Conservation (phyloP, 2,888 invertebrate genomes). For the Graphium colonna region DNA sequence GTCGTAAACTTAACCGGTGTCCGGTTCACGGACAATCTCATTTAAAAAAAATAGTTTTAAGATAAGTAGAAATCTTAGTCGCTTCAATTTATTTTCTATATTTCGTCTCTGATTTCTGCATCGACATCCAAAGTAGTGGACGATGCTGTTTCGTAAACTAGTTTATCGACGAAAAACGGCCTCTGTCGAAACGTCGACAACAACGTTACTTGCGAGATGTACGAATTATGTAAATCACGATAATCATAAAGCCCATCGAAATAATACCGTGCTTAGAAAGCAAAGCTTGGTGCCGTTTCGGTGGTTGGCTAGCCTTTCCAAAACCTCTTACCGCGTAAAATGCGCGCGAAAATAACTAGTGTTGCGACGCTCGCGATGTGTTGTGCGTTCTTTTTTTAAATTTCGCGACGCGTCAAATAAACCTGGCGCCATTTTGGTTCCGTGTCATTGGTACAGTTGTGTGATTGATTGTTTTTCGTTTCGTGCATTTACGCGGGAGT, state of each 20-base stretch:
- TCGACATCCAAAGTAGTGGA: too few relatives aligned
- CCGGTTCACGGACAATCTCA: too few relatives aligned
- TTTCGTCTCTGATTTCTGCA: too few relatives aligned
- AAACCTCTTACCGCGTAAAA: conserved; percentile 56
- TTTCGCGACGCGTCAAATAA: neutral
- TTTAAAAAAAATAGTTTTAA: too few relatives aligned
- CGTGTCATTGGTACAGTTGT: conserved; percentile 7
- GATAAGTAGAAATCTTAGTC: too few relatives aligned
- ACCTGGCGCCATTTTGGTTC: neutral
- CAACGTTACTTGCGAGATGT: conserved; percentile 4
- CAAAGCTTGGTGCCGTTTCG: conserved; percentile 52
- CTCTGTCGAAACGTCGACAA: conserved; percentile 8
- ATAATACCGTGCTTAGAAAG: conserved; percentile 45
- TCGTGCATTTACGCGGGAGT: neutral
- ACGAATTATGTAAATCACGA: conserved; percentile 27
- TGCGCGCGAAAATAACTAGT: conserved; percentile 47
- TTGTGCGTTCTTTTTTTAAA: conserved; percentile 29
- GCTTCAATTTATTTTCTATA: too few relatives aligned
- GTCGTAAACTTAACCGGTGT: too few relatives aligned
- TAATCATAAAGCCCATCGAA: conserved; percentile 36
- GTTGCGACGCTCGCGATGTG: conserved; percentile 35
- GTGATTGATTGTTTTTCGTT: conserved; percentile 14
- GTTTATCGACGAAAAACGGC: neutral
- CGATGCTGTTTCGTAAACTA: conserved; percentile 5
- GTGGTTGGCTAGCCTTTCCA: conserved; percentile 66